Evolutionary conservation across 2,797 vertebrate genomes (phyloP).

Genomic region (Setipinna tenuifilis): DNA sequence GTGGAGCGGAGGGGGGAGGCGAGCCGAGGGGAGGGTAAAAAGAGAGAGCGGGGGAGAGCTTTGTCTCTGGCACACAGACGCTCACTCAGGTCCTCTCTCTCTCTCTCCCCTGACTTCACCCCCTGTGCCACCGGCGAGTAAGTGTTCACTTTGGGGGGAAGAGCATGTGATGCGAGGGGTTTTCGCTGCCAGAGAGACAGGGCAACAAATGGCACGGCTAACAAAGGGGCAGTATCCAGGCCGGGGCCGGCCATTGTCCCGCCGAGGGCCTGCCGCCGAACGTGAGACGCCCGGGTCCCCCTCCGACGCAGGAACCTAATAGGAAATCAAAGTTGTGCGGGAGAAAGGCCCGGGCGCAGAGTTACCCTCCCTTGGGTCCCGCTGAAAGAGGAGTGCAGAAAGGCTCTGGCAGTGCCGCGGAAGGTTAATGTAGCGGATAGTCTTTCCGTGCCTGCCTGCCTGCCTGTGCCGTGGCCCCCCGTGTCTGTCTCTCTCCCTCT

Average conservation of each 20-base stretch:
- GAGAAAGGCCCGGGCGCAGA: slow-evolving; percentile 96
- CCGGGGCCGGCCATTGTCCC: slow-evolving; percentile 79
- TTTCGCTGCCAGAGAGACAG: slow-evolving; percentile 73
- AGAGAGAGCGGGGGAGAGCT: not conserved
- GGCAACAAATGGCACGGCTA: slow-evolving; percentile 84
- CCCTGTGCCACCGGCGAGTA: slow-evolving; percentile 24
- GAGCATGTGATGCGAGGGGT: slow-evolving; percentile 56
- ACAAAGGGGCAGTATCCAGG: slow-evolving; percentile 88
- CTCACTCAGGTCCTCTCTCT: slow-evolving; percentile 23
- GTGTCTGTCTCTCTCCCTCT: slow-evolving; percentile 65
- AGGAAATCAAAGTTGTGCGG: slow-evolving; percentile 97
- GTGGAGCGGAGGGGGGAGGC: too few relatives aligned
- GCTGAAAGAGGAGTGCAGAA: slow-evolving; percentile 98
- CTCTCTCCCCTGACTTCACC: slow-evolving; percentile 26
- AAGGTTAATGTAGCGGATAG: slow-evolving; percentile 98
- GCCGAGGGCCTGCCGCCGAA: slow-evolving; percentile 77
- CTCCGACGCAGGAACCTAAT: slow-evolving; percentile 94
- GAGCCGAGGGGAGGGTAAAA: too few relatives aligned
- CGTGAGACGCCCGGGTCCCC: slow-evolving; percentile 77
- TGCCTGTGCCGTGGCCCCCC: slow-evolving; percentile 47
- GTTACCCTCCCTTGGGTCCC: slow-evolving; percentile 95
- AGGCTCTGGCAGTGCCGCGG: slow-evolving; percentile 86
- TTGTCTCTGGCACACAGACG: slow-evolving; percentile 21
- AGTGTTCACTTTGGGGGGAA: slow-evolving; percentile 57
- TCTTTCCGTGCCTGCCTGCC: slow-evolving; percentile 80